Base-by-base conservation (phyloP, 2,888 invertebrate species). In the Eristalis tenax region DNA sequence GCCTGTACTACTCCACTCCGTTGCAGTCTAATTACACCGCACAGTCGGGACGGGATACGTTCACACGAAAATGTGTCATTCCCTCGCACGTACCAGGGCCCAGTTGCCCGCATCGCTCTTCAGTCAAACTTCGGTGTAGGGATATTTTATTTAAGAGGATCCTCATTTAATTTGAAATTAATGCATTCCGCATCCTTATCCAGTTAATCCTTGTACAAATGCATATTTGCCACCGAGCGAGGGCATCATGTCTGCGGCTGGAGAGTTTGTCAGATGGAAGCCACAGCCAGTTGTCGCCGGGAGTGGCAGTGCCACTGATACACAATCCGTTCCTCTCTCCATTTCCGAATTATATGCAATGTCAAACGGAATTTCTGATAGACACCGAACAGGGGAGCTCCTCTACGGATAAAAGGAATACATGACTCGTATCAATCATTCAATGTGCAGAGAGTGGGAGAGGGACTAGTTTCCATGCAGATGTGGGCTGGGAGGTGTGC, bases 1-100 rank as follows among this genome's bases (percentile, higher is more conserved):
- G 73, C 61, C 32, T 5, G 32, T 32, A 32, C 32, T 32, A 6
- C 32, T 57, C 35, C 22, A 68, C 63, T 68, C 68, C 18, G 74
- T 57, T 81, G 74, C 80, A 81, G 80, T 81, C 68, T 81, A 81
- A 81, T 81, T 81, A 81, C 68, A 81, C 23, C 43, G 35, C 11
- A 50, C 23, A 23, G 59, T 15, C 59, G 13, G 59, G 13, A 61
- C 59, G 13, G 59, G 13, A 61, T 40, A 59, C n/a, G 59, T 35
- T 35, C 38, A 11, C 59, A 23, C 50, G 22, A 57, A 80, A 75
- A 75, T 80, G 22, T 79, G 35, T 66, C 68, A 80, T 75, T 65
- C 66, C 43, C 32, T 56, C 38, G 63, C 74, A 81, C 80, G 80
- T 81, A 75, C 68, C 26, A 26, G 26, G 28, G 32, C 10, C 15